Conservation (phyloP, 2,888 invertebrate species). For the Melinopterus prodromus region DNA sequence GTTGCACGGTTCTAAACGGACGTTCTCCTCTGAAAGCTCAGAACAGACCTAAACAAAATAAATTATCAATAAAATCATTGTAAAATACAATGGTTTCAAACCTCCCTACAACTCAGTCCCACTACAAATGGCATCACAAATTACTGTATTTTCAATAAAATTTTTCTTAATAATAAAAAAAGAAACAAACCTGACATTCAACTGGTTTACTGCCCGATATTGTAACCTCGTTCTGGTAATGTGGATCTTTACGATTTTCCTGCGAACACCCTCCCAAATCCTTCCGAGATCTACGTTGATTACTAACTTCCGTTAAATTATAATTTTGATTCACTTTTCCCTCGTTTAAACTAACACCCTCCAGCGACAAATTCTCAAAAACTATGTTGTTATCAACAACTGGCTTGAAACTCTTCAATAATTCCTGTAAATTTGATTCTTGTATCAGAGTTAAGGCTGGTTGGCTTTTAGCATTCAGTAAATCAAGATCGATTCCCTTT, state of each 20-base stretch:
- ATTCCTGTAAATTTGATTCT: constrained; percentile 63
- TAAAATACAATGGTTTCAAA: too few species aligned
- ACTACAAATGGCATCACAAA: too few species aligned
- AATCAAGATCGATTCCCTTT: constrained; percentile 69
- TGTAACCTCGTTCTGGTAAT: constrained; percentile 52
- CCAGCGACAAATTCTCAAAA: constrained; percentile 47
- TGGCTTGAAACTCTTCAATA: constrained; percentile 63
- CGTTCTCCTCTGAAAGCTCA: constrained; percentile 69
- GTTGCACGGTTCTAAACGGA: constrained; percentile 76
- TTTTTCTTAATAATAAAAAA: neutral
- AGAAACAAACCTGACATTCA: constrained; percentile 70
- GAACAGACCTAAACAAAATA: constrained; percentile 62
- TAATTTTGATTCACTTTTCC: constrained; percentile 53
- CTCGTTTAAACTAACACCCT: constrained; percentile 50
- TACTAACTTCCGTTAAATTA: constrained; percentile 55
- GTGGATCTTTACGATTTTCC: constrained; percentile 54
- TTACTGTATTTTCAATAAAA: too few species aligned
- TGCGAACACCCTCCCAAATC: constrained; percentile 55
- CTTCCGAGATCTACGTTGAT: constrained; percentile 50
- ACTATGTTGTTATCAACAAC: constrained; percentile 52
- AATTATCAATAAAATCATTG: neutral
- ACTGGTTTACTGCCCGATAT: constrained; percentile 58
- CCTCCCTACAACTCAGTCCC: too few species aligned
- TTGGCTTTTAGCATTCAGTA: constrained; percentile 72
- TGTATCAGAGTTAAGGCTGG: constrained; percentile 75